Percentiles rank a stretch among this genome's conserved stretches.
Conservation (phyloP, 2,797 vertebrate genomes). For the Momotus momota region DNA sequence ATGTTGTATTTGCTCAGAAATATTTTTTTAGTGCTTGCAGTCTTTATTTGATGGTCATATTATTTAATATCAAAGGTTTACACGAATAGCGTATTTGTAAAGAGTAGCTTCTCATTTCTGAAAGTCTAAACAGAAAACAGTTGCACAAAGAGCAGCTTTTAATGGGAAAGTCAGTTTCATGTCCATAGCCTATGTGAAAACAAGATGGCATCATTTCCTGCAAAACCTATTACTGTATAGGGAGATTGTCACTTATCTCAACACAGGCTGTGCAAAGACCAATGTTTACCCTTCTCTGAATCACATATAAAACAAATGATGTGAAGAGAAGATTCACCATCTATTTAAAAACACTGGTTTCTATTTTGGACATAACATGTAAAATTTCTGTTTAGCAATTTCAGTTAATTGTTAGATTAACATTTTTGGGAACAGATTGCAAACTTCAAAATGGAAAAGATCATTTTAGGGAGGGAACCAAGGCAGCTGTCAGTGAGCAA, state of each 20-base stretch:
- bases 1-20: neutral
- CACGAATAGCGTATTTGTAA: neutral
- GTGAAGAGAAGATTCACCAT: slow-evolving; percentile 76
- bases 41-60: neutral
- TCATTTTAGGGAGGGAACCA: slow-evolving; percentile 84
- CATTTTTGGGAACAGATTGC: slow-evolving; percentile 87
- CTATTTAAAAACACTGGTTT: slow-evolving; percentile 83
- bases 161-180: slow-evolving; percentile 41
- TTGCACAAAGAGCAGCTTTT: neutral
- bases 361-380: slow-evolving; percentile 83
- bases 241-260: slow-evolving; percentile 67
- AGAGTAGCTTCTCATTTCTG: neutral
- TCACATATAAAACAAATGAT: slow-evolving; percentile 78
- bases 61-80: neutral
- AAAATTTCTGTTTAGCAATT: slow-evolving; percentile 86
- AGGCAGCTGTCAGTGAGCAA: slow-evolving; percentile 85
- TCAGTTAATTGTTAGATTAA: slow-evolving; percentile 87
- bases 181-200: neutral
- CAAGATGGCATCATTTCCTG: slow-evolving; percentile 49
- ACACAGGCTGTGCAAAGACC: slow-evolving; percentile 73
- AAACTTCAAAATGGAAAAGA: slow-evolving; percentile 88
- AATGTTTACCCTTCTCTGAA: slow-evolving; percentile 77
- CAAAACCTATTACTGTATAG: slow-evolving; percentile 54
- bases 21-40: neutral
- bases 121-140: neutral